Conservation (phyloP, 2,888 invertebrate genomes). For the Lymantria monacha region DNA sequence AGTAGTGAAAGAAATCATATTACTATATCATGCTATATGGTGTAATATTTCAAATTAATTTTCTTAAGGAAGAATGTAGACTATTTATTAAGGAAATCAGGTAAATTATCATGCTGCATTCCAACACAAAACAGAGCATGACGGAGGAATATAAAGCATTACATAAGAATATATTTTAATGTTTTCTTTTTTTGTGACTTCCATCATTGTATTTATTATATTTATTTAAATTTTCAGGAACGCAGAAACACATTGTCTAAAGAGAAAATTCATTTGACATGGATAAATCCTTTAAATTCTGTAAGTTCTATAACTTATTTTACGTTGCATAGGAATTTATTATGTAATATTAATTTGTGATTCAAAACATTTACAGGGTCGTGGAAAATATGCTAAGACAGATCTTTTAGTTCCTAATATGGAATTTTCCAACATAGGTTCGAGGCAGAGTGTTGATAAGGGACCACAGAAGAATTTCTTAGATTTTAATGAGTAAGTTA, state of each 20-base stretch:
- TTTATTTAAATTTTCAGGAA: slow-evolving; percentile 43
- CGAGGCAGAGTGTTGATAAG: slow-evolving; percentile 51
- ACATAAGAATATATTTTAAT: too few species aligned
- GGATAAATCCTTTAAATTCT: slow-evolving; percentile 60
- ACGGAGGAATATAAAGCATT: too few species aligned
- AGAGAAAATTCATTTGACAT: slow-evolving; percentile 51
- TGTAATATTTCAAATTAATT: too few species aligned
- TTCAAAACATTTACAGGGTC: slow-evolving; percentile 37
- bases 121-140: too few species aligned
- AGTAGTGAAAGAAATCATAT: too few species aligned
- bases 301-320: slow-evolving; percentile 47
- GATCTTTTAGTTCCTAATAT: slow-evolving; percentile 67
- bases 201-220: too few species aligned
- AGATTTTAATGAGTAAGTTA: slow-evolving; percentile 72
- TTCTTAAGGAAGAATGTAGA: too few species aligned
- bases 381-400: slow-evolving; percentile 53
- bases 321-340: slow-evolving; percentile 1
- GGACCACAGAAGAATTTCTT: slow-evolving; percentile 54
- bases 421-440: slow-evolving; percentile 59
- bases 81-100: too few species aligned
- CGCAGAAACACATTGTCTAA: slow-evolving; percentile 39
- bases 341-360: slow-evolving; percentile 1
- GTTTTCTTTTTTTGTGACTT: neutral
- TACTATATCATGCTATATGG: too few species aligned
- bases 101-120: too few species aligned